Evolutionary conservation across 2,888 invertebrate species (phyloP).

Genomic region (Fragum fragum): DNA sequence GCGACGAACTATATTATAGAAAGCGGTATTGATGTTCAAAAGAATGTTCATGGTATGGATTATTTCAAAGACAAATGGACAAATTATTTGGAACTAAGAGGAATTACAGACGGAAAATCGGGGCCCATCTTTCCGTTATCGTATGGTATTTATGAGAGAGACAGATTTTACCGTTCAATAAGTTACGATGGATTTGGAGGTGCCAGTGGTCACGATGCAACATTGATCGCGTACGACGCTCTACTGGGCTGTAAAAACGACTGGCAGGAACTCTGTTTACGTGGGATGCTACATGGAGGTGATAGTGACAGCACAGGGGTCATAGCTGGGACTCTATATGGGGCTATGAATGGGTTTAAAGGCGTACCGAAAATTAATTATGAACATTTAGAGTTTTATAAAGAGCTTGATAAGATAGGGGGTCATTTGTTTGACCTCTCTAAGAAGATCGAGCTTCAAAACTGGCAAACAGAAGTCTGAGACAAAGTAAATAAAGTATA

Average conservation of each 20-base stretch:
- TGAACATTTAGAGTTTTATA: constrained; percentile 17
- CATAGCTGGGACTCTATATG: constrained; percentile 84
- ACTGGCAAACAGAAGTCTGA: background rate
- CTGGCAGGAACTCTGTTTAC: constrained; percentile 58
- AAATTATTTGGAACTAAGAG: constrained; percentile 75
- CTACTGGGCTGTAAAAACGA: constrained; percentile 39
- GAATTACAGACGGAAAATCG: constrained; percentile 73
- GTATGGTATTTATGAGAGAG: constrained; percentile 78
- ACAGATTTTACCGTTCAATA: constrained; percentile 77
- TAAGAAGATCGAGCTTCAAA: background rate
- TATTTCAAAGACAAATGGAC: constrained; percentile 81
- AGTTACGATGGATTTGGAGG: constrained; percentile 84
- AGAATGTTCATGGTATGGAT: constrained; percentile 78
- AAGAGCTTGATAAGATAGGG: constrained; percentile 1
- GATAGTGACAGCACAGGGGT: constrained; percentile 85
- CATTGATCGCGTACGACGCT: constrained; percentile 83
- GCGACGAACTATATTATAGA: constrained; percentile 78
- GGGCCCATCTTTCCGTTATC: constrained; percentile 76
- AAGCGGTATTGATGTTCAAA: constrained; percentile 71
- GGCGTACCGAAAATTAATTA: constrained; percentile 78
- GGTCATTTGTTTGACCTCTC: background rate
- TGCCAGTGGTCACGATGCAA: constrained; percentile 84
- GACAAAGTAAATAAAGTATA: too few species aligned
- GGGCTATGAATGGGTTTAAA: constrained; percentile 79
- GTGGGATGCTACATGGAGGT: constrained; percentile 83